Base-by-base conservation (phyloP, 2,797 vertebrate genomes). In the Falco berigora region DNA sequence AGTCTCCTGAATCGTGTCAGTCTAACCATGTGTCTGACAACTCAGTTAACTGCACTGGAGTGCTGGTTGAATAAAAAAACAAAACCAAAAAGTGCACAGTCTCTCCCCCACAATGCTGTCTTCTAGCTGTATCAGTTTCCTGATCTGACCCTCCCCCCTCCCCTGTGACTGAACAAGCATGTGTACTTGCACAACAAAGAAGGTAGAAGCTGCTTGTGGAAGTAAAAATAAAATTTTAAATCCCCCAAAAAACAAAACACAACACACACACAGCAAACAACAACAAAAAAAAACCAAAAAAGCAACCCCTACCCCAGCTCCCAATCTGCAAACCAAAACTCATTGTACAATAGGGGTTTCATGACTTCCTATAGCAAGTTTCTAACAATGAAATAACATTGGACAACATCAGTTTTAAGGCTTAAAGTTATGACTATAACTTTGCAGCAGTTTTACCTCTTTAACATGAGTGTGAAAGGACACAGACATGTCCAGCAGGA, bases 401-500 rank as follows among this genome's bases (percentile, higher is more conserved):
- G 28, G 74, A 23, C 24, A 86, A 20, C 1, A 71, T 2, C 0
- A 0, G 14, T 36, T 74, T 74, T 79, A 73, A 77, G 38, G 24
- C 32, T 81, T 47, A 28, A 71, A 67, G 22, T 16, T 34, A 53
- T 2, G n/a, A 55, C 9, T 34, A 34, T 1, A 8, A 25, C 28
- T 46, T 24, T 17, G 47, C 0, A 2, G 19, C 4, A 38, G 36
- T 46, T 98, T 98, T 97, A 99, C 99, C 99, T 99, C 99, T 97
- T 99, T 99, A 77, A 99, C 99, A 4, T 99, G 99, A 6, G 99
- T 99, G 97, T 99, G 99, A 97, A 99, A 99, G 92, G 99, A 99
- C 93, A 99, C 99, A 8, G 99, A 99, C 99, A 99, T 99, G 98
- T 99, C 99, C 96, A 99, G 97, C 63, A 99, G 98, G 96, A 99